A percentile compares a stretch with the other conserved stretches of the same genome.
These are phyloP conservation scores for Cephus pulcher DNA, from an alignment of 2,888 invertebrate genomes.

Conservation along the genomic window DNA sequence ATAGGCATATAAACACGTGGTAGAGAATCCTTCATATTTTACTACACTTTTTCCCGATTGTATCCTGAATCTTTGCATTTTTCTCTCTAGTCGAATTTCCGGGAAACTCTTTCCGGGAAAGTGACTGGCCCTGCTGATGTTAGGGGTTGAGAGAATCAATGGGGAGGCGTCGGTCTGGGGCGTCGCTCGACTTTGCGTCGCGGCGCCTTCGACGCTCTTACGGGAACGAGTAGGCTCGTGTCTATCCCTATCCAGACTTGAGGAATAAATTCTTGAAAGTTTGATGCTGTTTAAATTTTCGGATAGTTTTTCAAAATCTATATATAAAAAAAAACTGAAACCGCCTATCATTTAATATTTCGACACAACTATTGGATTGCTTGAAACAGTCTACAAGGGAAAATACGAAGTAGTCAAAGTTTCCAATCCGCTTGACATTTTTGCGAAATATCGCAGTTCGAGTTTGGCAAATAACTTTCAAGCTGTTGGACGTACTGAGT, in stretches of 20 bases:
- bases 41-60: not conserved
- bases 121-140: constrained; percentile 15
- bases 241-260: not conserved
- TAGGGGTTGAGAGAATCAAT: constrained; percentile 48
- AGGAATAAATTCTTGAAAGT: not conserved
- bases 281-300: too few relatives aligned
- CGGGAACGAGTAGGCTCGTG: constrained; percentile 18
- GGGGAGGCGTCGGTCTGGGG: constrained; percentile 54
- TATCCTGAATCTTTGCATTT: not conserved
- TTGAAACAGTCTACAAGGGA: not conserved
- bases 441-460: not conserved
- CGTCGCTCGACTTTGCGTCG: constrained; percentile 47
- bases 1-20: not conserved
- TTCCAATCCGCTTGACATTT: not conserved
- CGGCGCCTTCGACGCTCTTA: constrained; percentile 32
- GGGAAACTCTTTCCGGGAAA: constrained; percentile 5
- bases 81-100: not conserved
- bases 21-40: not conserved
- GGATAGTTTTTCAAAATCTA: too few relatives aligned
- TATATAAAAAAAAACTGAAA: too few relatives aligned
- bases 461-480: not conserved
- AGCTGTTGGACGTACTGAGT: not conserved
- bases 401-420: not conserved
- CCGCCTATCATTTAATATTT: not conserved
- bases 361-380: not conserved